Evolutionary conservation across 2,113 vertebrate species (phyloP).

Genomic region (Festucalex cinctus): DNA sequence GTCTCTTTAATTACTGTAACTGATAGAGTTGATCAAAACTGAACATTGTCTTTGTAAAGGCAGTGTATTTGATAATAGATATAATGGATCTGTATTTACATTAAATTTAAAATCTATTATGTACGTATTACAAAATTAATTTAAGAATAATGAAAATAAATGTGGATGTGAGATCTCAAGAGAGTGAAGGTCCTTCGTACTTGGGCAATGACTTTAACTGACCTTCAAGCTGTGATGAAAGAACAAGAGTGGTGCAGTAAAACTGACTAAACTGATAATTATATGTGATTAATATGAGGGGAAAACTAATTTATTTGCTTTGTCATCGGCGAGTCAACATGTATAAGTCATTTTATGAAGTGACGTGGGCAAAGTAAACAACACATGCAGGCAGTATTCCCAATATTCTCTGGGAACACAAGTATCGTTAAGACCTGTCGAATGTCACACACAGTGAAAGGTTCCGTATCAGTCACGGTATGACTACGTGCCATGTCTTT

Average conservation of each 20-base stretch:
- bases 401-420: background rate
- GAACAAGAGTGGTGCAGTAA: background rate
- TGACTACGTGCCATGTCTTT: constrained; percentile 12
- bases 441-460: background rate
- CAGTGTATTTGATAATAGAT: background rate
- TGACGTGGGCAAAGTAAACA: background rate
- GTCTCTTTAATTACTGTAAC: no score
- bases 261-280: background rate
- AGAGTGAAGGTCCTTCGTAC: no score
- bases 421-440: background rate
- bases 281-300: constrained; percentile 3
- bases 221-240: background rate
- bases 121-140: no score
- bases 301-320: background rate
- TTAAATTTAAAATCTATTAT: no score
- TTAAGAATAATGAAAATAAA: no score
- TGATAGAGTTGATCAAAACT: no score
- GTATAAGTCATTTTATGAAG: background rate
- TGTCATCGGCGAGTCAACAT: background rate
- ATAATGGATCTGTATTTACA: no score
- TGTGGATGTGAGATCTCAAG: no score
- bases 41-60: background rate
- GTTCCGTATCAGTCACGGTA: background rate
- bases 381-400: background rate
- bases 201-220: background rate